Evolutionary conservation across 1,140 invertebrate species (phyloP).

Genomic region (Drosophila gunungcola): DNA sequence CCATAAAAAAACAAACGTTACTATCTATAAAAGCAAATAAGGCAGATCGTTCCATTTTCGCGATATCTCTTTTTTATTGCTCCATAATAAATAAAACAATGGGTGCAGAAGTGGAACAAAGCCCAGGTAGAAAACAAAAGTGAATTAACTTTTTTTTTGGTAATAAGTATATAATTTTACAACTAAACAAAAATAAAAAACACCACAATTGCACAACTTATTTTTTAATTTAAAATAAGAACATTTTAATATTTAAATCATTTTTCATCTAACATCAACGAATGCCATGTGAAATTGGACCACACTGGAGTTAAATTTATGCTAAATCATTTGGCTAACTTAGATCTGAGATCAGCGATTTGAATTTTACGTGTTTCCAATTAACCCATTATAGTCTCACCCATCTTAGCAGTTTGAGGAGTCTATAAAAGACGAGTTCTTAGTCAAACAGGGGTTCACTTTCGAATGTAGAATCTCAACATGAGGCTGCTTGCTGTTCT

Average conservation of each 20-base stretch:
- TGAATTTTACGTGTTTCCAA: conserved; percentile 42
- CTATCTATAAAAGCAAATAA: conserved; percentile 16
- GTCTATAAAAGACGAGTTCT: conserved; percentile 44
- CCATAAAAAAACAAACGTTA: conserved; percentile 10
- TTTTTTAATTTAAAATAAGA: too few species aligned
- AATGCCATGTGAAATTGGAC: neutral
- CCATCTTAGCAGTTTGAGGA: conserved; percentile 3
- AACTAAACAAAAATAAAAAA: neutral
- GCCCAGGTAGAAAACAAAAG: conserved; percentile 8
- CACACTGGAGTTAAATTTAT: conserved; percentile 19
- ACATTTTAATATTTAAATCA: neutral
- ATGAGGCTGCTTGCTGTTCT: conserved; percentile 47
- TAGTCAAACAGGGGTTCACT: conserved; percentile 20
- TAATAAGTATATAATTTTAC: neutral
- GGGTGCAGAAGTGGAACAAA: conserved; percentile 8
- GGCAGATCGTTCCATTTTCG: conserved; percentile 21
- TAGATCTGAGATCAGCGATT: conserved; percentile 20
- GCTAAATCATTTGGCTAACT: conserved; percentile 7
- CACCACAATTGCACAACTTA: neutral
- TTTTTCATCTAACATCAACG: neutral
- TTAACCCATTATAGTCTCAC: conserved; percentile 48
- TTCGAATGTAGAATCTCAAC: conserved; percentile 15
- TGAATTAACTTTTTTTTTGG: conserved; percentile 1
- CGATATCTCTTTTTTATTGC: conserved; percentile 18
- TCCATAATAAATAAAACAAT: conserved; percentile 16